Percentiles rank a stretch among this genome's conserved stretches.
phyloP scores from a whole-genome alignment of 2,113 vertebrate genomes.

The Zosterops japonicus region DNA sequence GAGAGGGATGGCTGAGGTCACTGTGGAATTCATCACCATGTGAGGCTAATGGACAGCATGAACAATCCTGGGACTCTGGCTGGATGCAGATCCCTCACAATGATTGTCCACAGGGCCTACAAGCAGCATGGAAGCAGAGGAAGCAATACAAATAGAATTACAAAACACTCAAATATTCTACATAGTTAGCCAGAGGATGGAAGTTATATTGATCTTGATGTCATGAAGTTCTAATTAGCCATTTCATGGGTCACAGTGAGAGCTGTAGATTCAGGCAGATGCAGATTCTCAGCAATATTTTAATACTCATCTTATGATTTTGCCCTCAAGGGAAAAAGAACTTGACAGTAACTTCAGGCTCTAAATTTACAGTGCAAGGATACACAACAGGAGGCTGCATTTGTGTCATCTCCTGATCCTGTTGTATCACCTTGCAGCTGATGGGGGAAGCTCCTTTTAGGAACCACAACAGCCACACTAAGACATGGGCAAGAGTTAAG shows the following conservation, averaged over 20 bases:
- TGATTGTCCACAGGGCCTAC: neutral
- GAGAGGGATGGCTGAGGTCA: neutral
- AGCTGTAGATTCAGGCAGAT: neutral
- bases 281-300: neutral
- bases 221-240: neutral
- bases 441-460: neutral
- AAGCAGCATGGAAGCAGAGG: neutral
- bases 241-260: neutral
- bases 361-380: neutral
- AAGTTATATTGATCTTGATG: neutral
- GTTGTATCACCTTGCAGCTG: neutral
- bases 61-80: neutral
- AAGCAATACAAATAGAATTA: neutral
- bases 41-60: neutral
- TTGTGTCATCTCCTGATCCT: neutral
- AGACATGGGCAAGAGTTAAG: neutral
- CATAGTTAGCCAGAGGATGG: neutral
- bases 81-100: neutral
- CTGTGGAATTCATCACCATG: neutral
- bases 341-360: neutral
- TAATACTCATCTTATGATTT: neutral
- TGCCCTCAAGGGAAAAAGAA: neutral
- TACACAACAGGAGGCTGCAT: neutral
- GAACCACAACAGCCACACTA: neutral
- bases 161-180: neutral